Percentiles rank a stretch among this genome's conserved stretches.
These are phyloP conservation scores for Araneus ventricosus DNA, from an alignment of 1,140 invertebrate species.

Conservation along the genomic window DNA sequence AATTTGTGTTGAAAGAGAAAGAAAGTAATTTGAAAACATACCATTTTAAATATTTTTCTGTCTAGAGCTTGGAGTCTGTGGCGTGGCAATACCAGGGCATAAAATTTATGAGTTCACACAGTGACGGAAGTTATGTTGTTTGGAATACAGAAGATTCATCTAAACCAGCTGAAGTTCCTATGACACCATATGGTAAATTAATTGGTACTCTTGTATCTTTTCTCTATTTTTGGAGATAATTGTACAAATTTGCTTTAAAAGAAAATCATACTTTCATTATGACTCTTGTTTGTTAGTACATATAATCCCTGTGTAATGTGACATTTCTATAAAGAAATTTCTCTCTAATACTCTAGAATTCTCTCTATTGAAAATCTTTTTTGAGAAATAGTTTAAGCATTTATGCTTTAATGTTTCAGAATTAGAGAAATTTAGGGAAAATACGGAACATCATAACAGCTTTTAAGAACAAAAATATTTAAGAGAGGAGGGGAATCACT, in stretches of 20 bases:
- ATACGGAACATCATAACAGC: too few species aligned
- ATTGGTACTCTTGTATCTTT: not conserved
- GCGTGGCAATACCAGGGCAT: conserved; percentile 88
- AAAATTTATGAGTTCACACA: conserved; percentile 94
- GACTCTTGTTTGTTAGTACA: too few species aligned
- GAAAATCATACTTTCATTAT: too few species aligned
- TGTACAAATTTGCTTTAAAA: not conserved
- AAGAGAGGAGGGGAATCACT: too few species aligned
- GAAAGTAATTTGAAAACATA: not conserved
- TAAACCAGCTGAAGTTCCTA: conserved; percentile 86
- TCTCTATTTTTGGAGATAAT: not conserved
- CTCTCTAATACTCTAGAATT: too few species aligned
- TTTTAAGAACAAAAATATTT: too few species aligned
- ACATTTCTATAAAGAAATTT: too few species aligned
- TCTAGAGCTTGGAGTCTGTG: conserved; percentile 93
- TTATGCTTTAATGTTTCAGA: too few species aligned
- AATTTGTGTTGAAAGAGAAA: not conserved
- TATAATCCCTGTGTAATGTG: too few species aligned
- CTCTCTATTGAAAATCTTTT: too few species aligned
- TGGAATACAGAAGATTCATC: conserved; percentile 85
- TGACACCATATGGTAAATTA: conserved; percentile 87
- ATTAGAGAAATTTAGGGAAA: too few species aligned
- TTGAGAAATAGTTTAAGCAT: too few species aligned
- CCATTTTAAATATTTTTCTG: conserved; percentile 3
- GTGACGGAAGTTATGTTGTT: conserved; percentile 93